A percentile compares a stretch with the other conserved stretches of the same genome.
phyloP scores from a whole-genome alignment of 2,888 invertebrate species.

The Dasypolia templi region DNA sequence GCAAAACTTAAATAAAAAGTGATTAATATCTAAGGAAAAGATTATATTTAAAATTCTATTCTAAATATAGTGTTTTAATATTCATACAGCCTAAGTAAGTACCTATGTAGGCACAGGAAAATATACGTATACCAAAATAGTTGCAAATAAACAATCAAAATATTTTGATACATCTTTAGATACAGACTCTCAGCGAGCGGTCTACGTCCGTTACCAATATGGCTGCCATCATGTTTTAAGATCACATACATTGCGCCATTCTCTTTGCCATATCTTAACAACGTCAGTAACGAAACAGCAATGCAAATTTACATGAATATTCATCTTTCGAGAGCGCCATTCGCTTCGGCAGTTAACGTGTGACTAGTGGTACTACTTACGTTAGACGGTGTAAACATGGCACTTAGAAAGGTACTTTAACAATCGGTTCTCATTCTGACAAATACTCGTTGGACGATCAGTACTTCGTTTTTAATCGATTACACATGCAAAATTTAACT shows the following conservation, averaged over 20 bases:
- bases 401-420: constrained; percentile 39
- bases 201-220: constrained; percentile 43
- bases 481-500: constrained; percentile 38
- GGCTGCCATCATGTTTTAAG: constrained; percentile 28
- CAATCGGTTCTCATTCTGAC: constrained; percentile 17
- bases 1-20: background rate
- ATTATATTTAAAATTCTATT: background rate
- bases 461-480: constrained; percentile 13
- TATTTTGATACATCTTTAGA: constrained; percentile 45
- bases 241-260: constrained; percentile 41
- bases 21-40: background rate
- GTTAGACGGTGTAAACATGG: constrained; percentile 55
- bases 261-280: constrained; percentile 19
- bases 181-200: constrained; percentile 52
- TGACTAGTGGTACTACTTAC: constrained; percentile 44
- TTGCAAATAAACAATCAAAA: constrained; percentile 50
- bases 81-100: no score
- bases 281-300: constrained; percentile 25
- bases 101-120: constrained; percentile 61
- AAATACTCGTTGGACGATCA: constrained; percentile 24
- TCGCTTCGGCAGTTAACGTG: constrained; percentile 49
- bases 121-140: constrained; percentile 29
- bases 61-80: no score
- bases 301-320: constrained; percentile 38
- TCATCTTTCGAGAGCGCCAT: constrained; percentile 49